Percentiles rank a stretch among this genome's conserved stretches.
These are phyloP conservation scores for Cyprinella venusta DNA, from an alignment of 2,797 vertebrate genomes.

Conservation along the genomic window DNA sequence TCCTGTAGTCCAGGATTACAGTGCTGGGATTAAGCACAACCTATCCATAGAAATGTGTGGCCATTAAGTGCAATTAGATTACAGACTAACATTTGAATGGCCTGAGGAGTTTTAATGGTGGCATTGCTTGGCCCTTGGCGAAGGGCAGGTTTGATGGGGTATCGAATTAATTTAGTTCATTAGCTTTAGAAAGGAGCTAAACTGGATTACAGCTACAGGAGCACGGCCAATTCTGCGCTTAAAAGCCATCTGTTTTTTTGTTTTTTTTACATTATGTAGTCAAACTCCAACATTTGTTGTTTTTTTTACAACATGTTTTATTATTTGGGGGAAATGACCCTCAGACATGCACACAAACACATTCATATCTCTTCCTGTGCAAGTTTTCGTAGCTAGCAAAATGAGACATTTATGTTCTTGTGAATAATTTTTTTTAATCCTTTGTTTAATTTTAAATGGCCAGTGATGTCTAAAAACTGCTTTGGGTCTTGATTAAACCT, in stretches of 20 bases:
- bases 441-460: slow-evolving; percentile 49
- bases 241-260: not conserved
- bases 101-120: not conserved
- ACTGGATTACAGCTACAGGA: slow-evolving; percentile 14
- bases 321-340: not conserved
- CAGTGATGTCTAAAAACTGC: not conserved
- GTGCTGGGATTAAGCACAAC: slow-evolving; percentile 18
- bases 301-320: not conserved
- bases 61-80: slow-evolving; percentile 53
- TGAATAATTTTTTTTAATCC: slow-evolving; percentile 54
- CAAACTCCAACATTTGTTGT: no score
- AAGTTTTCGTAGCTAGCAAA: not conserved
- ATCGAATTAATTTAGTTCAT: slow-evolving; percentile 12
- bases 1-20: slow-evolving; percentile 18
- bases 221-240: not conserved
- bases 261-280: not conserved
- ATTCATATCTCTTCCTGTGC: not conserved
- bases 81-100: slow-evolving; percentile 40
- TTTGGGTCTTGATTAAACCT: slow-evolving; percentile 62
- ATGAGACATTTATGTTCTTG: not conserved
- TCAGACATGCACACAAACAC: not conserved
- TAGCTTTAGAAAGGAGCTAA: slow-evolving; percentile 17
- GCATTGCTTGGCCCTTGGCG: not conserved
- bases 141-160: slow-evolving; percentile 22
- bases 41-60: slow-evolving; percentile 23